phyloP scores from a whole-genome alignment of 2,797 vertebrate genomes.

The Rhincodon typus region DNA sequence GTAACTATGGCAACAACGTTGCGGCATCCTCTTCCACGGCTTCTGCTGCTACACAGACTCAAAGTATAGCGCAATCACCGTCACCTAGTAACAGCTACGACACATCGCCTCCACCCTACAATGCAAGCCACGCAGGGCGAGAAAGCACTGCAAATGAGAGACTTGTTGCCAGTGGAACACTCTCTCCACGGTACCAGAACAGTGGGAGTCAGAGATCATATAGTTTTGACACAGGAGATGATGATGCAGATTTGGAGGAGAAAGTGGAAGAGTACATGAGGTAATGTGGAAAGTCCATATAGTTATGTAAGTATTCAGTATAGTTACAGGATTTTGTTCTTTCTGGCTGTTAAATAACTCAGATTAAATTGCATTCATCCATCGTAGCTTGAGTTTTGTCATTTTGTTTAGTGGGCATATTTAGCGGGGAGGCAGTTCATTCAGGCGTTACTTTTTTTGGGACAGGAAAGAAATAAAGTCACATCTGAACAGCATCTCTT shows the following conservation, averaged over 20 bases:
- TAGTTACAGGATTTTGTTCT: background rate
- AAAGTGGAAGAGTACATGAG: slow-evolving; percentile 78
- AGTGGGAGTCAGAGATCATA: slow-evolving; percentile 63
- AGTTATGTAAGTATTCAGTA: background rate
- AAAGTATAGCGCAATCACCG: slow-evolving; percentile 59
- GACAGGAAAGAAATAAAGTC: background rate
- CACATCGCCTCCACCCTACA: slow-evolving; percentile 59
- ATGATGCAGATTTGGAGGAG: slow-evolving; percentile 75
- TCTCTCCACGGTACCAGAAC: slow-evolving; percentile 59
- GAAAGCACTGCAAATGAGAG: background rate
- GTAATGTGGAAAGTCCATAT: slow-evolving; percentile 45
- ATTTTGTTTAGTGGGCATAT: background rate
- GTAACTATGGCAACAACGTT: slow-evolving; percentile 51
- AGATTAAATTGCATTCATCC: background rate
- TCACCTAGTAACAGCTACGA: slow-evolving; percentile 74
- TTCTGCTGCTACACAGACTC: slow-evolving; percentile 72
- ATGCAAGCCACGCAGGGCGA: slow-evolving; percentile 29
- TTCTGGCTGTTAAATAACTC: background rate
- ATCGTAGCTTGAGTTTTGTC: background rate
- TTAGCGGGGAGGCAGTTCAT: background rate
- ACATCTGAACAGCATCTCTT: background rate
- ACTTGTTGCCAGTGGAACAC: slow-evolving; percentile 27
- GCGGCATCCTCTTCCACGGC: slow-evolving; percentile 59
- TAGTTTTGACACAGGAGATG: slow-evolving; percentile 66
- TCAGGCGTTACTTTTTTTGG: background rate